Percentiles rank a stretch among this genome's conserved stretches.
Evolutionary conservation across 2,113 vertebrate species (phyloP).

Genomic region (Leptosomus discolor): DNA sequence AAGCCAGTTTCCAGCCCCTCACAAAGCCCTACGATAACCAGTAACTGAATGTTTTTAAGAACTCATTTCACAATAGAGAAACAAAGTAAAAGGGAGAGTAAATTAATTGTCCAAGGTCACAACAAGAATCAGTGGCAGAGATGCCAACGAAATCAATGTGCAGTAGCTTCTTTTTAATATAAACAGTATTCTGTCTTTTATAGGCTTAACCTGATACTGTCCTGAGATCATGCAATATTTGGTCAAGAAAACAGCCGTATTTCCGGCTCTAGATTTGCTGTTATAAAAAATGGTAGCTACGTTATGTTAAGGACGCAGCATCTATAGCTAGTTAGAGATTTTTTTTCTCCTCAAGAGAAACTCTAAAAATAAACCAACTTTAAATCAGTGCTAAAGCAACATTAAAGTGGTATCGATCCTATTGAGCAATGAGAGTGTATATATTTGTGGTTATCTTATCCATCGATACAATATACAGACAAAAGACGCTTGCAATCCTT

Average conservation of each 20-base stretch:
- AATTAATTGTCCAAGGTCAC: background rate
- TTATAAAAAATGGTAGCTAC: background rate
- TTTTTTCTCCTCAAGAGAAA: background rate
- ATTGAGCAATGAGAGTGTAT: background rate
- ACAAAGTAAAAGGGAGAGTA: background rate
- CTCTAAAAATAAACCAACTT: background rate
- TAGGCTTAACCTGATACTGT: background rate
- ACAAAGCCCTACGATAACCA: background rate
- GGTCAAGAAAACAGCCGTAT: background rate
- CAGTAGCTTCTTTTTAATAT: background rate
- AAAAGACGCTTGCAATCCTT: background rate
- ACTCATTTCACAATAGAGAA: background rate
- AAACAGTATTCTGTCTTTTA: background rate
- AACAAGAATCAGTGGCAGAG: background rate
- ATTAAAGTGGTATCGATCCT: background rate
- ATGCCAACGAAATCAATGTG: background rate
- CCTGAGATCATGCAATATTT: background rate
- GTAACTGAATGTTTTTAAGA: background rate
- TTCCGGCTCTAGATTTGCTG: background rate
- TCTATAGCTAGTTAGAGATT: background rate
- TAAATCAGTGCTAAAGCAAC: background rate
- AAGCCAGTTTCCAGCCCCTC: background rate
- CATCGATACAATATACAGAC: background rate
- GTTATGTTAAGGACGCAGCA: background rate
- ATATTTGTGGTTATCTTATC: background rate